Evolutionary conservation across 2,113 vertebrate species (phyloP), one percentile per base, ranked within the genome.

Genomic region (Semnopithecus entellus): DNA sequence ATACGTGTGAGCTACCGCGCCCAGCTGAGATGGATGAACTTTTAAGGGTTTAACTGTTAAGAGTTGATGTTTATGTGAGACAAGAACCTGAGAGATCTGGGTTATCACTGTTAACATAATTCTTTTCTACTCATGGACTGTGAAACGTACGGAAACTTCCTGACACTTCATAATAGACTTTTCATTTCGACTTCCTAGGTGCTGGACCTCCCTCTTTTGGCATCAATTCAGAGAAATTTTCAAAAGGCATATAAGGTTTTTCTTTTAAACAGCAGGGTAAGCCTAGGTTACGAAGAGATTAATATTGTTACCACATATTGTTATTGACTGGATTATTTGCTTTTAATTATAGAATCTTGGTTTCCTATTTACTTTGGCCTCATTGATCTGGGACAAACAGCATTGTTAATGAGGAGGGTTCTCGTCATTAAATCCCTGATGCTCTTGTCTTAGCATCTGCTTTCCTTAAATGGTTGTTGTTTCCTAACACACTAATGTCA

Each of bases 221-320:
- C 20, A 88, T 76, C 52, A 91, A 6, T 38, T 91, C 79, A 85
- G 43, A 89, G 6, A 78, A 91, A 59, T 38, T 82, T 80, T 78
- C 27, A 90, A 88, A 92, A 27, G 18, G 10, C 68, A 55, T 0
- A n/a, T 11, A 40, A 16, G 16, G 9, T 70, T 91, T 88, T 55
- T 35, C 38, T 93, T 81, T 59, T 68, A 82, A 91, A 89, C 5
- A 40, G 35, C 20, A 83, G 66, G 80, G 20, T 95, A 97, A 96
- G 66, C 64, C 35, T 91, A 66, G 52, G 7, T 89, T 68, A 80
- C 23, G 4, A 94, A 66, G 95, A 93, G 59, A 59, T 93, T 88
- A 80, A 9, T 84, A 45, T 22, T 68, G 35, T 48, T 84, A 43
- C n/a, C 48, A 55, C n/a, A 84, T 80, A 90, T 48, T 88, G 91